A percentile compares a stretch with the other conserved stretches of the same genome.
Evolutionary conservation across 2,888 invertebrate species (phyloP).

Genomic region (Syrista parreyssii): DNA sequence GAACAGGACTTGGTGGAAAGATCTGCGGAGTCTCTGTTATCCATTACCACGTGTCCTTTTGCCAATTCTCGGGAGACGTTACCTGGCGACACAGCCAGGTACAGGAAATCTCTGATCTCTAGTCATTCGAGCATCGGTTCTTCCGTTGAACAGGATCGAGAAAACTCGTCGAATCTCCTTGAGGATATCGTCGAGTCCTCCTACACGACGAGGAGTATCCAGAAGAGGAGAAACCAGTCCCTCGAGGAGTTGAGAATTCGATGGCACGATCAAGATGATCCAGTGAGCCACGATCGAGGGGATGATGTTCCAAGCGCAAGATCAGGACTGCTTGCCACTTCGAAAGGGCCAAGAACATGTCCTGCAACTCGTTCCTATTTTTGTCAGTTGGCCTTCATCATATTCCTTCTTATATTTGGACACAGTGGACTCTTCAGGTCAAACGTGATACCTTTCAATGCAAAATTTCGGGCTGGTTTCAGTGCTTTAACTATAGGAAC

Average conservation of each 20-base stretch:
- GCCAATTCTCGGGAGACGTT: neutral
- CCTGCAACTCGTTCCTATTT: conserved; percentile 40
- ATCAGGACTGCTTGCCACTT: conserved; percentile 1
- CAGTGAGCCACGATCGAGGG: neutral
- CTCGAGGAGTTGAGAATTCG: neutral
- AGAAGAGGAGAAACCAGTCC: neutral
- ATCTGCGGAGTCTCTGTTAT: neutral
- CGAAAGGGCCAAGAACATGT: conserved; percentile 22
- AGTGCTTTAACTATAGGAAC: conserved; percentile 52
- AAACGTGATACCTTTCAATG: conserved; percentile 26
- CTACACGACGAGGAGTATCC: neutral
- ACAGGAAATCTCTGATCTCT: conserved; percentile 29
- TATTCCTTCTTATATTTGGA: conserved; percentile 53
- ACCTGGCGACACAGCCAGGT: neutral
- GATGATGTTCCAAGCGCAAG: conserved; percentile 11
- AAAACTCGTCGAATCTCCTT: conserved; percentile 22
- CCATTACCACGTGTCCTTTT: neutral
- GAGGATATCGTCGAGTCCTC: conserved; percentile 9
- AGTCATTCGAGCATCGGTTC: conserved; percentile 35
- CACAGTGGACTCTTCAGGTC: conserved; percentile 42
- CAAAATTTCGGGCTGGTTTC: conserved; percentile 29
- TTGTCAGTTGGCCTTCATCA: conserved; percentile 42
- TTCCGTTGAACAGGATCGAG: conserved; percentile 1
- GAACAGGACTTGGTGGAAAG: neutral
- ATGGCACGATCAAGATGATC: neutral